These are phyloP conservation scores for Drosophila varians DNA, from an alignment of 1,140 invertebrate genomes.

Conservation along the genomic window DNA sequence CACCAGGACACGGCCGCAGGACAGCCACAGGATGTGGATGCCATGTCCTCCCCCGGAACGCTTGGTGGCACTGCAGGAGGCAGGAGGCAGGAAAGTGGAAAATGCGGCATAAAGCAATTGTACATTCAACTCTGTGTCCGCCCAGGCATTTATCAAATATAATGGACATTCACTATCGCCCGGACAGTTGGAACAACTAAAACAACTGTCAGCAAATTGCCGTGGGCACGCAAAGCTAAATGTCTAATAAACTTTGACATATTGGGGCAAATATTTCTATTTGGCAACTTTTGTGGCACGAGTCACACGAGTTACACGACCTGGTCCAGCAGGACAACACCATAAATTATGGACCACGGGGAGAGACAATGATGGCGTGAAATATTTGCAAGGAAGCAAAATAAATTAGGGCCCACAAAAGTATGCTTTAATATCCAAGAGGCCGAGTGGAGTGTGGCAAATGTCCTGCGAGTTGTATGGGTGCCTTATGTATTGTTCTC, in stretches of 20 bases:
- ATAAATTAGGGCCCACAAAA: slow-evolving; percentile 59
- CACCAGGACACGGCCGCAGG: slow-evolving; percentile 5
- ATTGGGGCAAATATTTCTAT: slow-evolving; percentile 77
- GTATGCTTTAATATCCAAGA: slow-evolving; percentile 66
- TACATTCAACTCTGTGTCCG: slow-evolving; percentile 60
- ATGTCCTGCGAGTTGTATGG: slow-evolving; percentile 1
- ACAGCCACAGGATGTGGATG: slow-evolving; percentile 34
- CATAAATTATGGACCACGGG: slow-evolving; percentile 60
- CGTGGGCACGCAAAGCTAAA: slow-evolving; percentile 76
- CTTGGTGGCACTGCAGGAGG: not conserved
- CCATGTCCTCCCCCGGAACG: slow-evolving; percentile 27
- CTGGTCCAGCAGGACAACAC: slow-evolving; percentile 14
- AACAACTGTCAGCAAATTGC: slow-evolving; percentile 78
- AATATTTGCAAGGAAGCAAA: slow-evolving; percentile 39
- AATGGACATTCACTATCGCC: slow-evolving; percentile 72
- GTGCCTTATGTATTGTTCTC: not conserved
- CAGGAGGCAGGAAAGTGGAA: not conserved
- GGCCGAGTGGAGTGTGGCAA: slow-evolving; percentile 17
- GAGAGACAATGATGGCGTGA: slow-evolving; percentile 52
- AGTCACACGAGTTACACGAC: slow-evolving; percentile 5
- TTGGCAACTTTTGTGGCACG: slow-evolving; percentile 34
- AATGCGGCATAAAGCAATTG: slow-evolving; percentile 44
- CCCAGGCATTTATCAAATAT: slow-evolving; percentile 75
- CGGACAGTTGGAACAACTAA: slow-evolving; percentile 35
- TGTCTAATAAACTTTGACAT: slow-evolving; percentile 82